A percentile compares a stretch with the other conserved stretches of the same genome.
Conservation (phyloP, 2,888 invertebrate genomes). For the Drosophila paramelanica region DNA sequence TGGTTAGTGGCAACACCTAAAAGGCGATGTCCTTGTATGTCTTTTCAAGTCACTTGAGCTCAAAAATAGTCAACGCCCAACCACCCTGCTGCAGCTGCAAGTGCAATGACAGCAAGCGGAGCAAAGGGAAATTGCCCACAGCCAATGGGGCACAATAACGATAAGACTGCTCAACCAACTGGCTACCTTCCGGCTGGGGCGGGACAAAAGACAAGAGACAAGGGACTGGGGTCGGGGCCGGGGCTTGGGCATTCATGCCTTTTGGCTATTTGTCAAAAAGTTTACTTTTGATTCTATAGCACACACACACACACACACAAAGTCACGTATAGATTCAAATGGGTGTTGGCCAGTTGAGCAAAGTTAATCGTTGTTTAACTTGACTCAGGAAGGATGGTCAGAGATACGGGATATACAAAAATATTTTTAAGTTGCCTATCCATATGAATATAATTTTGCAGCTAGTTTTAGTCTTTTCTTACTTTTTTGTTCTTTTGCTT, state of each 20-base stretch:
- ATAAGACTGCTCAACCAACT: slow-evolving; percentile 59
- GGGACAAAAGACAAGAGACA: slow-evolving; percentile 24
- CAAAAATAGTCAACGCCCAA: slow-evolving; percentile 59
- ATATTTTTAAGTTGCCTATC: not conserved
- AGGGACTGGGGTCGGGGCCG: slow-evolving; percentile 28
- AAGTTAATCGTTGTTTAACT: slow-evolving; percentile 50
- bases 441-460: slow-evolving; percentile 13
- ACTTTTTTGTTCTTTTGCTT: slow-evolving; percentile 4
- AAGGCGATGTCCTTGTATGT: slow-evolving; percentile 68
- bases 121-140: slow-evolving; percentile 50
- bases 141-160: slow-evolving; percentile 56
- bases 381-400: not conserved
- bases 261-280: slow-evolving; percentile 78
- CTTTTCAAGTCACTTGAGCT: slow-evolving; percentile 75
- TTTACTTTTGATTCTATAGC: slow-evolving; percentile 36
- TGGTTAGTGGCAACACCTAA: slow-evolving; percentile 52
- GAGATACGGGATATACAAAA: not conserved
- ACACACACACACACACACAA: slow-evolving; percentile 16
- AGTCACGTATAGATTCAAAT: slow-evolving; percentile 41
- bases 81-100: slow-evolving; percentile 30
- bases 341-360: slow-evolving; percentile 69
- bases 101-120: slow-evolving; percentile 69
- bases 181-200: slow-evolving; percentile 60
- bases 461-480: slow-evolving; percentile 9
- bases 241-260: slow-evolving; percentile 55